These are phyloP conservation scores for Cygnus buccinator DNA, from an alignment of 2,113 vertebrate species.

Conservation along the genomic window DNA sequence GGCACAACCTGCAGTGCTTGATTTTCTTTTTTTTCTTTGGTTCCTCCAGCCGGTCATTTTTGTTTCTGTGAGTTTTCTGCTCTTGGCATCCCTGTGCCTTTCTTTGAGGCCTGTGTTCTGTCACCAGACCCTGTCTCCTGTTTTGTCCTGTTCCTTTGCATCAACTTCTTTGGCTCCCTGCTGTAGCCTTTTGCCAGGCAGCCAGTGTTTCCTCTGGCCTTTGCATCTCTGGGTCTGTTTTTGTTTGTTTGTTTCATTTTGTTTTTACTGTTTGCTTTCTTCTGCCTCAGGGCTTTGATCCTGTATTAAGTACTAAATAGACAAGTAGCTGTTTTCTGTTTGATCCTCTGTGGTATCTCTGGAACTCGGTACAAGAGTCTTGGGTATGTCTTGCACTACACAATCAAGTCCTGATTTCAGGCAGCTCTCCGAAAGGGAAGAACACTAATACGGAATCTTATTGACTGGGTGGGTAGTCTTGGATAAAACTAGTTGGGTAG, in stretches of 20 bases:
- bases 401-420: background rate
- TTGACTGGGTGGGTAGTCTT: background rate
- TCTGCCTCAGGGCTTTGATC: background rate
- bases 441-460: background rate
- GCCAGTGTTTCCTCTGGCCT: background rate
- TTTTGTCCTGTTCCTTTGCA: background rate
- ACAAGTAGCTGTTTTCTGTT: background rate
- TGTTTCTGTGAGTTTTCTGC: background rate
- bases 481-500: background rate
- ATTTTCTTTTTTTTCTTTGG: background rate
- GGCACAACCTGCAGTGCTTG: background rate
- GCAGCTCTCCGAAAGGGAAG: background rate
- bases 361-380: background rate
- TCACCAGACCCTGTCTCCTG: background rate
- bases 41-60: background rate
- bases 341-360: background rate
- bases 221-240: background rate
- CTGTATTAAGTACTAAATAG: background rate
- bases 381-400: background rate
- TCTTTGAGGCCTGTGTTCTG: background rate
- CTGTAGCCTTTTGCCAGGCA: background rate
- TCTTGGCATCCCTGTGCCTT: background rate
- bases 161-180: background rate
- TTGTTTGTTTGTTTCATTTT: background rate
- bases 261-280: background rate